Conservation (phyloP, 2,797 vertebrate species). For the Cyclopterus lumpus region DNA sequence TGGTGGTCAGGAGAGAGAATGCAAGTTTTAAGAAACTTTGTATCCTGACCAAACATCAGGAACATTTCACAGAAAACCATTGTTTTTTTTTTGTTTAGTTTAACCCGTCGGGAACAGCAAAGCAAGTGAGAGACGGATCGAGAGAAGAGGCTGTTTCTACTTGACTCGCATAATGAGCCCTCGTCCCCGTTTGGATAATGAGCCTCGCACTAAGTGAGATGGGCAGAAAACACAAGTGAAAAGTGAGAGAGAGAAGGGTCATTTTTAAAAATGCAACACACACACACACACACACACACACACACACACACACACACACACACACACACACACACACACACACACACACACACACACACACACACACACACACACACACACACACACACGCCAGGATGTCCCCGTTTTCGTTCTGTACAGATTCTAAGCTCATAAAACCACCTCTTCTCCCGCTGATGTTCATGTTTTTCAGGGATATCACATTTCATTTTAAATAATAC, state of each 20-base stretch:
- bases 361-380: no score
- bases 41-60: neutral
- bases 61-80: neutral
- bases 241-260: slow-evolving; percentile 1
- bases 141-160: neutral
- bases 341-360: neutral
- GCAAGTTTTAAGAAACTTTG: no score
- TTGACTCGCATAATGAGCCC: slow-evolving; percentile 25
- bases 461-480: no score
- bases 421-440: no score
- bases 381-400: no score
- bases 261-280: slow-evolving; percentile 27
- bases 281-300: slow-evolving; percentile 1
- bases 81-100: neutral
- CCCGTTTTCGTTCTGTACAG: no score
- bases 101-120: neutral
- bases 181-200: slow-evolving; percentile 22
- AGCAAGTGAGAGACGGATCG: neutral
- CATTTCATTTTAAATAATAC: no score
- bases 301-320: slow-evolving; percentile 11
- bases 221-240: slow-evolving; percentile 36
- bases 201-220: slow-evolving; percentile 19
- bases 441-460: no score
- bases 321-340: neutral
- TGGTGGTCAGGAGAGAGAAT: no score